Percentiles rank a stretch among this genome's conserved stretches.
These are phyloP conservation scores for Takifugu bimaculatus DNA, from an alignment of 2,113 vertebrate species.

Conservation along the genomic window DNA sequence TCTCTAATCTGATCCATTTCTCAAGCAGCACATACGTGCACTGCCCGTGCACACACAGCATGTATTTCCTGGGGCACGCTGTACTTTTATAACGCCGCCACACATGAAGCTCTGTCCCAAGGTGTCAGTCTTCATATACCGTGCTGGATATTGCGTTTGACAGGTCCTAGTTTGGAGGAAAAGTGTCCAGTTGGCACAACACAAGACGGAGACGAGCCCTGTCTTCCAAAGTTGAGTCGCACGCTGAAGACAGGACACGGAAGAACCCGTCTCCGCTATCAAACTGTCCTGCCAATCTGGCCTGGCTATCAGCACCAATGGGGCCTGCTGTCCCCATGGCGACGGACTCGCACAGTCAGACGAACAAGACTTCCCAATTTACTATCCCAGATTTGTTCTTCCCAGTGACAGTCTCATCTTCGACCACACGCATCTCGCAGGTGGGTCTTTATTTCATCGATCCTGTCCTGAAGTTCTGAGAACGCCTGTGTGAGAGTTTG, in stretches of 20 bases:
- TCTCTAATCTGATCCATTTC: too few relatives aligned
- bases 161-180: conserved; percentile 39
- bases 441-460: conserved; percentile 17
- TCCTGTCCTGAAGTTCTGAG: conserved; percentile 8
- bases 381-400: too few relatives aligned
- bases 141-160: conserved; percentile 19
- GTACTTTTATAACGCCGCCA: conserved; percentile 15
- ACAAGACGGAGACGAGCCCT: conserved; percentile 39
- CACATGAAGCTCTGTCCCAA: conserved; percentile 22
- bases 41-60: neutral
- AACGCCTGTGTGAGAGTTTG: conserved; percentile 8
- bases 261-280: conserved; percentile 51
- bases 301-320: conserved; percentile 33
- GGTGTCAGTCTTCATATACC: conserved; percentile 4
- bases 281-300: conserved; percentile 42
- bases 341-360: conserved; percentile 21
- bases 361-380: conserved; percentile 11
- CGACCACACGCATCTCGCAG: too few relatives aligned
- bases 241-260: conserved; percentile 42
- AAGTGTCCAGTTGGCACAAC: conserved; percentile 41
- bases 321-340: conserved; percentile 9
- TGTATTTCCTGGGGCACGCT: neutral
- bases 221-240: conserved; percentile 40
- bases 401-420: neutral
- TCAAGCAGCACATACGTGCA: neutral